Conservation (phyloP, 2,888 invertebrate species). For the Elaeidobius kamerunicus region DNA sequence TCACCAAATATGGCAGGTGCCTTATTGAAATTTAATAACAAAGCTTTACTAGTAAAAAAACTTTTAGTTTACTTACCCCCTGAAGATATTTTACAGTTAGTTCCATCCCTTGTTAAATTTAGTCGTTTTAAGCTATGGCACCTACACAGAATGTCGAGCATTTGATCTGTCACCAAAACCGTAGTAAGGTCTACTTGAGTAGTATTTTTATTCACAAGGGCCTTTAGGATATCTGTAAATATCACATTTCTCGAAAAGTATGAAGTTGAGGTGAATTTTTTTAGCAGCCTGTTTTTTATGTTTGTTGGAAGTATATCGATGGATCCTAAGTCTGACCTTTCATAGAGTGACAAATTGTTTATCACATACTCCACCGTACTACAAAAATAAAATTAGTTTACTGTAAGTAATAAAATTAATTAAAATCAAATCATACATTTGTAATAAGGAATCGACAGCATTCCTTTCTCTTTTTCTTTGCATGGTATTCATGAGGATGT, state of each 20-base stretch:
- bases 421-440: neutral
- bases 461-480: neutral
- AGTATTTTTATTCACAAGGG: constrained; percentile 40
- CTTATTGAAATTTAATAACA: too few relatives aligned
- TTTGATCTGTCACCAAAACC: constrained; percentile 40
- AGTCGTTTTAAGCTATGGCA: constrained; percentile 41
- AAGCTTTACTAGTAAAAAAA: neutral
- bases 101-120: constrained; percentile 37
- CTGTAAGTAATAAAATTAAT: neutral
- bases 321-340: constrained; percentile 30
- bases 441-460: neutral
- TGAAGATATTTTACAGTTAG: constrained; percentile 34
- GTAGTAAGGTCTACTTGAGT: constrained; percentile 42
- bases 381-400: constrained; percentile 13
- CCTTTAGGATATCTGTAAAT: constrained; percentile 37
- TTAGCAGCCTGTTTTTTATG: constrained; percentile 42
- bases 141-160: constrained; percentile 38
- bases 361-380: constrained; percentile 36
- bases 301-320: constrained; percentile 37
- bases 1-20: too few relatives aligned
- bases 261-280: constrained; percentile 36
- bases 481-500: neutral
- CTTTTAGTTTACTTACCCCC: constrained; percentile 32
- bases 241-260: constrained; percentile 37
- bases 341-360: constrained; percentile 35